Percentiles rank a stretch among this genome's conserved stretches.
These are phyloP conservation scores for Xanthia togata DNA, from an alignment of 2,888 invertebrate species.

Conservation along the genomic window DNA sequence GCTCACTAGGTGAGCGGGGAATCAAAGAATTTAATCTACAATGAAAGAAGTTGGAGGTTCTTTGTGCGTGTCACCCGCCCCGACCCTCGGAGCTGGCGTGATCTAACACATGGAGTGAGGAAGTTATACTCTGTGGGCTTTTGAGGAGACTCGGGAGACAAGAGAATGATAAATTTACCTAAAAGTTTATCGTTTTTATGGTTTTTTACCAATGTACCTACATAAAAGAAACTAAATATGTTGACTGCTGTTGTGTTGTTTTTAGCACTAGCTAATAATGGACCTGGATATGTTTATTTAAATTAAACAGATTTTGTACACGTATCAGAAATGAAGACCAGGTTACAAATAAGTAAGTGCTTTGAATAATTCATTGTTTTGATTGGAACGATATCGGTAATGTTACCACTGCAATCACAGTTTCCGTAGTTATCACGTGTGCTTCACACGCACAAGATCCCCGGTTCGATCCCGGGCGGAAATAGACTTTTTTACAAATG, in stretches of 20 bases:
- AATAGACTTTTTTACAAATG: constrained; percentile 25
- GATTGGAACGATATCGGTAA: not conserved
- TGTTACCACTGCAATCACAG: constrained; percentile 41
- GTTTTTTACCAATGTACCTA: not conserved
- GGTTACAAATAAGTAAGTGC: no score
- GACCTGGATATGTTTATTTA: no score
- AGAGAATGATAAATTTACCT: no score
- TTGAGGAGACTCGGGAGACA: not conserved
- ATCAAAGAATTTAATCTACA: constrained; percentile 89
- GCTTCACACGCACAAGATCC: constrained; percentile 94
- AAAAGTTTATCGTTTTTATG: not conserved
- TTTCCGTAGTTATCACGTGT: constrained; percentile 95
- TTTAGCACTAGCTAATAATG: not conserved
- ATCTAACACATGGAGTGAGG: constrained; percentile 69
- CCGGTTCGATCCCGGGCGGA: constrained; percentile 88
- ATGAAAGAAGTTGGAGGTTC: constrained; percentile 88
- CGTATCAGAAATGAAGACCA: not conserved
- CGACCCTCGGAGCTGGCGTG: constrained; percentile 76
- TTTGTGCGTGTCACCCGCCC: constrained; percentile 87
- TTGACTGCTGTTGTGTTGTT: not conserved
- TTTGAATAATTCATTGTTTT: not conserved
- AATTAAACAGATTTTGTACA: not conserved
- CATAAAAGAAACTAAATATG: not conserved
- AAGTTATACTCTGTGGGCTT: constrained; percentile 55
- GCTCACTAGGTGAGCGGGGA: constrained; percentile 80